Base-by-base conservation (phyloP, 30 jellyfish, hydroid and myxozoan species). In the Rhopilema esculentum region DNA sequence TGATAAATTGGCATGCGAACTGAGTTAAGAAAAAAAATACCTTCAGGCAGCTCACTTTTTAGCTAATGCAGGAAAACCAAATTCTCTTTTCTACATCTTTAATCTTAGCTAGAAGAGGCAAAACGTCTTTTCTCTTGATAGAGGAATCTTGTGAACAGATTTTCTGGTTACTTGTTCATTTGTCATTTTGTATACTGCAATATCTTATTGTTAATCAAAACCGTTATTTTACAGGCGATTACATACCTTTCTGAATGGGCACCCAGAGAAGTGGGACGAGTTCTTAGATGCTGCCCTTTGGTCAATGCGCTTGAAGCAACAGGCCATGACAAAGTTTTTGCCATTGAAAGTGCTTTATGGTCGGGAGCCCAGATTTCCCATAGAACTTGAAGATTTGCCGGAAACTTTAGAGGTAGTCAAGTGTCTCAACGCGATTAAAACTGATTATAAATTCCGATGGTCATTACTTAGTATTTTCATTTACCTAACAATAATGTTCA, bases 261-360 rank as follows among this genome's bases (percentile, higher is more conserved):
- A 67, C 49, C 49, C 33, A 67, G 49, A 67, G 33, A 26, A 67
- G 33, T 67, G 48, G 78, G 78, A 67, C 32, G 4, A 20, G 1
- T 64, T 6, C 21, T 64, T 67, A 33, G 78, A 67, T 67, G 49
- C 78, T 8, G 78, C 49, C 1, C 78, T 67, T 67, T 67, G 33
- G 49, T 67, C 78, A 21, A 67, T 67, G 49, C 78, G 78, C 20
- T 20, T 48, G 33, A 67, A 26, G 49, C 31, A n/a, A n/a, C n/a
- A n/a, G n/a, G n/a, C n/a, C n/a, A 67, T 33, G 48, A 67, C 78
- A 21, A 67, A 67, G 78, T 67, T 20, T 67, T 67, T 48, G 48
- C 78, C 78, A 18, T 67, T 67, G 4, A 67, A 26, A 4, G 49
- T 67, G 48, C 78, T 67, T 33, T 67, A 67, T 26, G 49, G 49